These are phyloP conservation scores for Carpatolechia fugitivella DNA, from an alignment of 2,888 invertebrate species.

Conservation along the genomic window DNA sequence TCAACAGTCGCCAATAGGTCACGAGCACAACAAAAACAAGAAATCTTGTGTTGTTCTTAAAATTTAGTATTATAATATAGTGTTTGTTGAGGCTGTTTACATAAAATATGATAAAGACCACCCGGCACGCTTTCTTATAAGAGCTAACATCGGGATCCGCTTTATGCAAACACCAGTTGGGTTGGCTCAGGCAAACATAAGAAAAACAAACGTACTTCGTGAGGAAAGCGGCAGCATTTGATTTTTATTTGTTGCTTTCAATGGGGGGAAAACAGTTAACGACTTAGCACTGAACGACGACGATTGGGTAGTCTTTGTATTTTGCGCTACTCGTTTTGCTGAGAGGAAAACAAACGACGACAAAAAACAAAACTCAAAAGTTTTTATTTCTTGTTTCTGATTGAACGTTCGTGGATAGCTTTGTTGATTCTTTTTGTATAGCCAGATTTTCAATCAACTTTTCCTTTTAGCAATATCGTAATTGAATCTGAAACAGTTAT, in stretches of 20 bases:
- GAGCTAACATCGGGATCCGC: constrained; percentile 47
- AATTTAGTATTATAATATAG: constrained; percentile 65
- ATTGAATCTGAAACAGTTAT: no score
- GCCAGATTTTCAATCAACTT: neutral
- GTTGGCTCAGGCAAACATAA: constrained; percentile 64
- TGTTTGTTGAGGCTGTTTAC: constrained; percentile 64
- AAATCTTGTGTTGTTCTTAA: constrained; percentile 53
- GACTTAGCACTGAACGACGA: constrained; percentile 37
- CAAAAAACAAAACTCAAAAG: neutral
- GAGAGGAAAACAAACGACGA: constrained; percentile 2
- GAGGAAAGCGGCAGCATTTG: constrained; percentile 58
- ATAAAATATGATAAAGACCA: constrained; percentile 76
- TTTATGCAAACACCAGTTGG: constrained; percentile 67
- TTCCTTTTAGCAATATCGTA: neutral
- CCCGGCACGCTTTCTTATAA: constrained; percentile 55
- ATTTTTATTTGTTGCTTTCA: constrained; percentile 36
- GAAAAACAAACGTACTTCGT: constrained; percentile 53
- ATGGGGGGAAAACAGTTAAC: constrained; percentile 37
- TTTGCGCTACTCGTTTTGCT: constrained; percentile 14
- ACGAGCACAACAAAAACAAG: neutral
- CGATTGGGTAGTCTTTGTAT: constrained; percentile 29
- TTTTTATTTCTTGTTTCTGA: constrained; percentile 2
- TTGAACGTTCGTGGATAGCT: neutral
- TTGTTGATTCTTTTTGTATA: constrained; percentile 4
- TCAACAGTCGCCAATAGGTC: neutral